Conservation (phyloP, 2,797 vertebrate species). For the Pteropus rufus region DNA sequence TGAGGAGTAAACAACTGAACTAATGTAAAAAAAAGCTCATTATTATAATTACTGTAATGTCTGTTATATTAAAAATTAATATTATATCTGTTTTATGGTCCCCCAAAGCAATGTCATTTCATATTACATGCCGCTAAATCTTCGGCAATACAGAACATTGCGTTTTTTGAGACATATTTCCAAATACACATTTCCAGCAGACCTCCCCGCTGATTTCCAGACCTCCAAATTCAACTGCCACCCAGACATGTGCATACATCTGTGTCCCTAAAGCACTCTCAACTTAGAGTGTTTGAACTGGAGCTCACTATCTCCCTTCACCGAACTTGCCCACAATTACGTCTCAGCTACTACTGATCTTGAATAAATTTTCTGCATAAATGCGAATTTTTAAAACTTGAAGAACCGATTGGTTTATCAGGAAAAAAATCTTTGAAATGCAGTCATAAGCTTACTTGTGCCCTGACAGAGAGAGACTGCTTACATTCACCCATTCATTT, state of each 20-base stretch:
- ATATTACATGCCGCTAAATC: background rate
- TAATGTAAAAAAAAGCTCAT: background rate
- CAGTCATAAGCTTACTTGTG: background rate
- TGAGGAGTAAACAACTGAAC: background rate
- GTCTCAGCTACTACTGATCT: background rate
- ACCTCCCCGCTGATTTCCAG: too few species aligned
- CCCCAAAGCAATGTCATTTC: background rate
- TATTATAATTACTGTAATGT: background rate
- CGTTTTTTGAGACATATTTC: background rate
- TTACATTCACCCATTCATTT: background rate
- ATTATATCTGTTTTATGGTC: background rate
- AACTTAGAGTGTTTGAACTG: background rate
- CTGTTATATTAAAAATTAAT: background rate
- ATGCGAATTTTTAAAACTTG: background rate
- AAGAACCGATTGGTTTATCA: background rate
- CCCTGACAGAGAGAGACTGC: background rate
- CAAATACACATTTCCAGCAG: background rate
- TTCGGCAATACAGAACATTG: background rate
- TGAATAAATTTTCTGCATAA: background rate
- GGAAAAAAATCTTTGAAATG: background rate
- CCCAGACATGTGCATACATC: accelerated
- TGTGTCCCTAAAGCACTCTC: background rate
- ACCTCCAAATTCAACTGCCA: background rate
- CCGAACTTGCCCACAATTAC: background rate
- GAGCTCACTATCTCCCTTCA: background rate